phyloP scores from a whole-genome alignment of 2,113 vertebrate genomes.

The Vicugna pacos region DNA sequence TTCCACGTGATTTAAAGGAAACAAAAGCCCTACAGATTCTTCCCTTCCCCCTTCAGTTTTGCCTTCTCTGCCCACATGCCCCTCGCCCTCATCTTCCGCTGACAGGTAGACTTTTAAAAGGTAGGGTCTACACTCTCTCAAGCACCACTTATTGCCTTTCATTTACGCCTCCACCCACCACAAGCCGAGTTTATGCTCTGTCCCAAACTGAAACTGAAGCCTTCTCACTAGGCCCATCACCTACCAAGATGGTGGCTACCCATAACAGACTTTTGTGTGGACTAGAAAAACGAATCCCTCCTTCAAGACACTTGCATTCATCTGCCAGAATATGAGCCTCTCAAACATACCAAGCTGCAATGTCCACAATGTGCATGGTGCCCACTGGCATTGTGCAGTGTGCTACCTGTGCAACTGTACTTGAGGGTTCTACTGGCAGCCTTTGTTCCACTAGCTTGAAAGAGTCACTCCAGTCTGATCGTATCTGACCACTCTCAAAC shows the following conservation, averaged over 20 bases:
- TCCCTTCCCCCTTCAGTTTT: background rate
- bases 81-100: background rate
- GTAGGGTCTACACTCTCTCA: background rate
- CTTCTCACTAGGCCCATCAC: background rate
- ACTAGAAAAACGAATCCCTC: background rate
- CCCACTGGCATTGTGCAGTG: background rate
- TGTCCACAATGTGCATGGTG: background rate
- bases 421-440: no score
- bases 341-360: background rate
- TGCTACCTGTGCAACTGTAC: background rate
- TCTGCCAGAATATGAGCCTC: background rate
- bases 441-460: background rate
- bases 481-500: background rate
- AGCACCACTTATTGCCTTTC: background rate
- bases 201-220: background rate
- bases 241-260: background rate
- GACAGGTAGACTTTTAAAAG: background rate
- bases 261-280: background rate
- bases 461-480: background rate
- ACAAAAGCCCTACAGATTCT: background rate
- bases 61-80: background rate
- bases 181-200: background rate
- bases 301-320: background rate
- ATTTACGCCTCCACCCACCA: background rate
- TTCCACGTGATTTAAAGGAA: background rate